Percentiles rank a stretch among this genome's conserved stretches.
Evolutionary conservation across 30 jellyfish, hydroid and myxozoan species (phyloP).

Genomic region (Aurelia aurita): DNA sequence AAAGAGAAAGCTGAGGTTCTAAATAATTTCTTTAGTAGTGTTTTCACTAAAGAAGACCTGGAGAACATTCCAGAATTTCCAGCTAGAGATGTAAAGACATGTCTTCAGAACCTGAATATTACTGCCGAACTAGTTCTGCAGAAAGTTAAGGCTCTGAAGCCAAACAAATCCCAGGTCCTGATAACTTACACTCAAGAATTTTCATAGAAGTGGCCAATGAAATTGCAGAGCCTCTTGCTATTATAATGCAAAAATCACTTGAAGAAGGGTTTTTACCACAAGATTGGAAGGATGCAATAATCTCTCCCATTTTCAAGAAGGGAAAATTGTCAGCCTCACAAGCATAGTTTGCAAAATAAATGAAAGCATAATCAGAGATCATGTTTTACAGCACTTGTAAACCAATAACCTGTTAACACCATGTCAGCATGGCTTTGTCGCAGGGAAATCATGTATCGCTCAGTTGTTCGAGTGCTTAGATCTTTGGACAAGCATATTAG

Average conservation of each 20-base stretch:
- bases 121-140: slow-evolving; percentile 16
- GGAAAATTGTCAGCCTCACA: slow-evolving; percentile 41
- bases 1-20: slow-evolving; percentile 37
- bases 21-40: slow-evolving; percentile 12
- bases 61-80: slow-evolving; percentile 22
- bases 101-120: slow-evolving; percentile 8
- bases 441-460: slow-evolving; percentile 24
- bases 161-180: slow-evolving; percentile 44
- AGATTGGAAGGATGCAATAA: slow-evolving; percentile 31
- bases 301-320: slow-evolving; percentile 38
- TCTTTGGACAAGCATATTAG: slow-evolving; percentile 31
- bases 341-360: slow-evolving; percentile 31
- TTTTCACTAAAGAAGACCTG: slow-evolving; percentile 35
- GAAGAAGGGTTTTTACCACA: slow-evolving; percentile 44
- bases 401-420: slow-evolving; percentile 15
- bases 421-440: slow-evolving; percentile 37
- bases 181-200: slow-evolving; percentile 24
- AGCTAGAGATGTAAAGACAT: slow-evolving; percentile 3
- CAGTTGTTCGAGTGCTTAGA: slow-evolving; percentile 36
- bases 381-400: slow-evolving; percentile 10
- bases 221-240: slow-evolving; percentile 44
- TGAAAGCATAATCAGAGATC: slow-evolving; percentile 42
- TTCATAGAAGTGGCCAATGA: slow-evolving; percentile 22
- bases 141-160: slow-evolving; percentile 23
- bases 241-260: slow-evolving; percentile 26